Percentiles rank a stretch among this genome's conserved stretches.
Conservation (phyloP, 2,113 vertebrate species). For the Microcebus murinus region DNA sequence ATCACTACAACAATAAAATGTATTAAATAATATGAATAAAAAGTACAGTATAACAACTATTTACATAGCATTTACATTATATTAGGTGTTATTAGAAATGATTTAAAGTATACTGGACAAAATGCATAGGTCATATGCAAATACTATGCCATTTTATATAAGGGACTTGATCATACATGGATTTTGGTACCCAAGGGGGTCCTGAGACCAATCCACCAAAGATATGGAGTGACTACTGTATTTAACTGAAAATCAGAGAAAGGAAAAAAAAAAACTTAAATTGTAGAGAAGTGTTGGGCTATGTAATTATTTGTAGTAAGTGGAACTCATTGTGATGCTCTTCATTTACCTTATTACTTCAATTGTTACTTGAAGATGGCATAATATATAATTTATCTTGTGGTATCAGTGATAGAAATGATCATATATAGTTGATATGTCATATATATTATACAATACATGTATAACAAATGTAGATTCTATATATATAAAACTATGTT, state of each 20-base stretch:
- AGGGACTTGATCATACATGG: background rate
- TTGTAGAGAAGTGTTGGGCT: conserved; percentile 53
- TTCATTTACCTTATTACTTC: background rate
- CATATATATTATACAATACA: background rate
- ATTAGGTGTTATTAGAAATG: background rate
- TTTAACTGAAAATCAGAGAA: conserved; percentile 18
- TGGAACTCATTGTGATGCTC: background rate
- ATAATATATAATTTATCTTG: background rate
- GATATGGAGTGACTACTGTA: background rate
- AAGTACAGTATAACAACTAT: background rate
- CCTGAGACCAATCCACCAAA: background rate
- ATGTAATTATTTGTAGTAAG: conserved; percentile 38
- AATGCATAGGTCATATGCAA: background rate
- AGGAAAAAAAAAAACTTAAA: background rate
- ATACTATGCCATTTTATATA: background rate
- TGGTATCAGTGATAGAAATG: background rate
- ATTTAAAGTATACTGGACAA: too few species aligned
- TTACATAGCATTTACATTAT: background rate
- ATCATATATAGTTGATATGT: background rate
- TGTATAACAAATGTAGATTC: background rate
- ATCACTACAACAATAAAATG: background rate
- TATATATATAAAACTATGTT: background rate
- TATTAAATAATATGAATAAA: background rate
- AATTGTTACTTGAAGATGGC: background rate
- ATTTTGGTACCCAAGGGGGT: background rate